A percentile compares a stretch with the other conserved stretches of the same genome.
Evolutionary conservation across 2,797 vertebrate species (phyloP).

Genomic region (Sternarchorhynchus goeldii): DNA sequence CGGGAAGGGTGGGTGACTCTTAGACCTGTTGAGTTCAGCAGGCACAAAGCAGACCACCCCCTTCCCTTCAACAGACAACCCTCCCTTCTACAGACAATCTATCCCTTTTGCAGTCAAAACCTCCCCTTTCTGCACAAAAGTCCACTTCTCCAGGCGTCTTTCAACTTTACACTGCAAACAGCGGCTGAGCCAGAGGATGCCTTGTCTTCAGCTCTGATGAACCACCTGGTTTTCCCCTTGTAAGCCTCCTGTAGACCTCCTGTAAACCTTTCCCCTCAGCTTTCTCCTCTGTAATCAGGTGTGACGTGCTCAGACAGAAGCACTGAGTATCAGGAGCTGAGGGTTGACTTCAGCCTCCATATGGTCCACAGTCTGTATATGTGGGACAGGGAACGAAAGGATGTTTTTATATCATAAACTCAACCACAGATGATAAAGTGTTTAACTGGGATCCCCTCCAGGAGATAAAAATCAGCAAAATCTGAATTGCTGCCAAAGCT

Average conservation of each 20-base stretch:
- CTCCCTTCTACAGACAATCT: too few relatives aligned
- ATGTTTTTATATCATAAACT: conserved; percentile 24
- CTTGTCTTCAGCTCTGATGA: conserved; percentile 22
- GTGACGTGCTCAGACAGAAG: conserved; percentile 50
- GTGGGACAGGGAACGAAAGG: conserved; percentile 30
- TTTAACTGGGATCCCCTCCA: conserved; percentile 37
- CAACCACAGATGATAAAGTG: conserved; percentile 36
- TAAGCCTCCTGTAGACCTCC: too few relatives aligned
- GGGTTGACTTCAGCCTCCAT: conserved; percentile 46
- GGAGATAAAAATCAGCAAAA: conserved; percentile 26
- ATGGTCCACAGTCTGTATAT: conserved; percentile 48
- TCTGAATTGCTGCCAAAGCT: conserved; percentile 17
- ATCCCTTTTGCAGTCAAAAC: conserved; percentile 8
- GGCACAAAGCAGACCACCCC: neutral
- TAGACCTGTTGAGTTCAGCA: neutral
- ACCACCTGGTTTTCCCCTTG: conserved; percentile 69
- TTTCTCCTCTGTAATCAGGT: conserved; percentile 58
- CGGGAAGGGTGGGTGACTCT: conserved; percentile 1
- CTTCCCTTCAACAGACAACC: too few relatives aligned
- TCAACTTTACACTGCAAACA: conserved; percentile 53
- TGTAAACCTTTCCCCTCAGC: too few relatives aligned
- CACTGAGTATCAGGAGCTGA: conserved; percentile 36
- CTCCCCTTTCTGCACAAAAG: conserved; percentile 21
- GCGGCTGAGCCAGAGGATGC: conserved; percentile 37
- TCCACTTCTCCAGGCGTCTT: conserved; percentile 15